Evolutionary conservation across 1,140 invertebrate species (phyloP), one percentile per base, ranked within the genome.

Genomic region (Lysiphlebus fabarum): DNA sequence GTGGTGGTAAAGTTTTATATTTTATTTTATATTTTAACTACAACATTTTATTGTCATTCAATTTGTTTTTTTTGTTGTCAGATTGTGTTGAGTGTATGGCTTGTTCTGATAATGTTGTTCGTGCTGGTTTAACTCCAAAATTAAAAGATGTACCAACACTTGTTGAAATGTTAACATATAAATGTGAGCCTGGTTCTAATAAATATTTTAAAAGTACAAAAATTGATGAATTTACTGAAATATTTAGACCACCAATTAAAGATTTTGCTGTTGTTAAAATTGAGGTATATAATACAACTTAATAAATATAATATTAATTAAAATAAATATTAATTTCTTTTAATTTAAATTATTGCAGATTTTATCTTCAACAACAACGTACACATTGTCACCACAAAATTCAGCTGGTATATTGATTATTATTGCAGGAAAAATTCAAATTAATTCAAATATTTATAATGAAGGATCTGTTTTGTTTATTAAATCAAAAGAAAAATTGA

Each of bases 41-140:
- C n/a, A n/a, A n/a, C n/a, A n/a, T 26, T 26, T 1, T 4, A 26
- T 26, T 26, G 17, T 26, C 17, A 26, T 26, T 1, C 2, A 26
- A 26, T 59, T 48, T 49, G 8, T 62, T 69, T 55, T 67, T 66
- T 66, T 73, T 75, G 34, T 38, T 82, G 81, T 42, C 72, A 95
- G 96, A 99, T 82, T 99, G 96, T 71, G 82, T 99, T 50, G 97
- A 99, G 81, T 97, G 94, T 73, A 99, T 99, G 97, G 95, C 96
- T 0, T 94, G 91, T 74, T 99, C 96, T 0, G 97, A 99, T 77
- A 99, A 99, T 81, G 95, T 98, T 1, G 91, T 99, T 2, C 82
- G 97, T 64, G 96, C 96, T 41, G 97, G 97, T 0, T 80, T 99
- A 0, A 99, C 97, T 0, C 92, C 95, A 11, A 99, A 99, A 80